Evolutionary conservation across 2,113 vertebrate genomes (phyloP).

Genomic region (Brachypodius melanocephalos): DNA sequence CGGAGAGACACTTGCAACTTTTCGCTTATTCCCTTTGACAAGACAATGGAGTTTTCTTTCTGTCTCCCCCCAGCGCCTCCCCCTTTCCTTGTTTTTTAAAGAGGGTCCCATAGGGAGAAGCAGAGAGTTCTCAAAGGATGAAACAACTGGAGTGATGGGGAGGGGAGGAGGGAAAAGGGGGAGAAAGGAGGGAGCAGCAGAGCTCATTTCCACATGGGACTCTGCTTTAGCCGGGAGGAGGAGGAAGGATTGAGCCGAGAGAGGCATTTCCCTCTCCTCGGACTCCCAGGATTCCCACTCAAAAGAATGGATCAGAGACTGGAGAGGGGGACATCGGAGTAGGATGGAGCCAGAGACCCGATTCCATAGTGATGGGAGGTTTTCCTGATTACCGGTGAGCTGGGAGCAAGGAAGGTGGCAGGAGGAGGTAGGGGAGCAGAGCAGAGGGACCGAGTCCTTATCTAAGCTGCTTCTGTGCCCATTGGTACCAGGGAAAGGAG

Average conservation of each 20-base stretch:
- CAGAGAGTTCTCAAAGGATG: constrained; percentile 48
- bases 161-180: not conserved
- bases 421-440: not conserved
- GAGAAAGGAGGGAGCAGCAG: not conserved
- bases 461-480: not conserved
- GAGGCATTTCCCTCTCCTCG: rapidly evolving
- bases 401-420: not conserved
- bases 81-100: constrained; percentile 44
- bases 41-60: constrained; percentile 51
- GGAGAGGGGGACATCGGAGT: not conserved
- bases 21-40: constrained; percentile 68
- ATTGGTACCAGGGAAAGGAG: rapidly evolving
- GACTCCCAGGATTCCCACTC: not conserved
- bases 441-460: not conserved
- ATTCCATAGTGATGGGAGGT: not conserved
- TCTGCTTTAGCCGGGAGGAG: not conserved
- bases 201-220: not conserved
- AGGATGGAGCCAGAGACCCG: not conserved
- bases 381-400: not conserved
- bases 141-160: not conserved
- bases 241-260: not conserved
- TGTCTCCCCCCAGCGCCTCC: rapidly evolving
- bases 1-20: constrained; percentile 46
- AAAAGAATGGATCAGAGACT: not conserved
- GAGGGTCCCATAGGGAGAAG: constrained; percentile 55